phyloP scores from a whole-genome alignment of 2,113 vertebrate species.

The Phodopus roborovskii region DNA sequence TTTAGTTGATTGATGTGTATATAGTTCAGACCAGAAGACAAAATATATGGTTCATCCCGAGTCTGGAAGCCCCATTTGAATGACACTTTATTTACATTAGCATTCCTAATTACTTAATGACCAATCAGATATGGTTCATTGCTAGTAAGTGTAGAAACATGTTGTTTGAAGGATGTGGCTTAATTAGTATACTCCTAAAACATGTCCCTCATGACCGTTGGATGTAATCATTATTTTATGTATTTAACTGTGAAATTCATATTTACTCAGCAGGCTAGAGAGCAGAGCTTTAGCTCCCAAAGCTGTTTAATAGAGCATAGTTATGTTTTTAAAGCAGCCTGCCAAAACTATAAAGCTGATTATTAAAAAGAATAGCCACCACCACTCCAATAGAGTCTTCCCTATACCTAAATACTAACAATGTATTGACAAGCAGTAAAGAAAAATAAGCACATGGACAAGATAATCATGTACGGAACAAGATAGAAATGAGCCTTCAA shows the following conservation, averaged over 20 bases:
- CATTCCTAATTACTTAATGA: slow-evolving; percentile 99
- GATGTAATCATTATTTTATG: slow-evolving; percentile 92
- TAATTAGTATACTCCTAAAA: slow-evolving; percentile 96
- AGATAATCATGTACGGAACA: slow-evolving; percentile 83
- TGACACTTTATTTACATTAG: slow-evolving; percentile 97
- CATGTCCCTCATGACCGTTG: slow-evolving; percentile 91
- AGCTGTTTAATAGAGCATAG: slow-evolving; percentile 78
- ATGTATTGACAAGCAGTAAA: slow-evolving; percentile 80
- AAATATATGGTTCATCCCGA: slow-evolving; percentile 87
- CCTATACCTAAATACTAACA: slow-evolving; percentile 57
- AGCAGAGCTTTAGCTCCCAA: slow-evolving; percentile 38
- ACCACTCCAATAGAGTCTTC: slow-evolving; percentile 73
- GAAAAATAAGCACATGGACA: slow-evolving; percentile 72
- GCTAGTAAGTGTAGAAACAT: slow-evolving; percentile 92
- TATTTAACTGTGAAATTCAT: slow-evolving; percentile 93
- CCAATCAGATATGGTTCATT: slow-evolving; percentile 98
- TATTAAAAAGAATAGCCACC: slow-evolving; percentile 68
- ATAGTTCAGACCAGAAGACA: slow-evolving; percentile 83
- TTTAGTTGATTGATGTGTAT: slow-evolving; percentile 86
- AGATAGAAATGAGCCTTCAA: slow-evolving; percentile 71
- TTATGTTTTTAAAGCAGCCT: slow-evolving; percentile 78
- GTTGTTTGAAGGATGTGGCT: slow-evolving; percentile 93
- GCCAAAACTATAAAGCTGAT: slow-evolving; percentile 55
- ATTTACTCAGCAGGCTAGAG: slow-evolving; percentile 86
- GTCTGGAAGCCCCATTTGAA: slow-evolving; percentile 89